Evolutionary conservation across 2,113 vertebrate genomes (phyloP).

Genomic region (Hirundichthys speculiger): DNA sequence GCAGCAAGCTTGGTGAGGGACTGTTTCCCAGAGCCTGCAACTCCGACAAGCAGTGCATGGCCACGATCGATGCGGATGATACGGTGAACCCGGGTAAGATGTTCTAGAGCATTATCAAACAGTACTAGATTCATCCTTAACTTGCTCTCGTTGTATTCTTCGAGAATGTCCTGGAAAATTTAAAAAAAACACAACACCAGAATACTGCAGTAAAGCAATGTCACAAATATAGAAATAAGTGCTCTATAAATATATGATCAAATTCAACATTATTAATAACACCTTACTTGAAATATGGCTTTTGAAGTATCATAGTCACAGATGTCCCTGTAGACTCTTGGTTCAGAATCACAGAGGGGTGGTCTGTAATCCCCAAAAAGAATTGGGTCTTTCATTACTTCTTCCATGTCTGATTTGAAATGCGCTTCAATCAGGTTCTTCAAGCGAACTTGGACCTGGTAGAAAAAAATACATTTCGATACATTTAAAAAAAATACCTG

Average conservation of each 20-base stretch:
- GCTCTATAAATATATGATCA: not conserved
- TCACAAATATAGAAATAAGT: not conserved
- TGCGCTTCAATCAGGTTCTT: constrained; percentile 81
- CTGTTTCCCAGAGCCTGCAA: constrained; percentile 94
- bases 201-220: not conserved
- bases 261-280: not conserved
- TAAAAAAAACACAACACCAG: not conserved
- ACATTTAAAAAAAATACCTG: not conserved
- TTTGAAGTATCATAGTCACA: constrained; percentile 92
- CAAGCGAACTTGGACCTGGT: constrained; percentile 89
- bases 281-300: constrained; percentile 89
- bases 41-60: constrained; percentile 91
- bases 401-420: constrained; percentile 81
- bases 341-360: constrained; percentile 85
- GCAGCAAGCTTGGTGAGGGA: constrained; percentile 90
- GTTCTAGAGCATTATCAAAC: constrained; percentile 95
- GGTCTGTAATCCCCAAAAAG: constrained; percentile 94
- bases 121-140: constrained; percentile 91
- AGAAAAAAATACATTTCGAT: not conserved
- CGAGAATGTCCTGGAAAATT: constrained; percentile 87
- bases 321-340: constrained; percentile 92
- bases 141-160: constrained; percentile 92
- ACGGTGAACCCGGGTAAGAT: constrained; percentile 89
- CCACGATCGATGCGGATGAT: constrained; percentile 89
- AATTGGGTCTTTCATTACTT: constrained; percentile 88